phyloP scores from a whole-genome alignment of 1,140 invertebrate genomes.

The Odontomachus brunneus region DNA sequence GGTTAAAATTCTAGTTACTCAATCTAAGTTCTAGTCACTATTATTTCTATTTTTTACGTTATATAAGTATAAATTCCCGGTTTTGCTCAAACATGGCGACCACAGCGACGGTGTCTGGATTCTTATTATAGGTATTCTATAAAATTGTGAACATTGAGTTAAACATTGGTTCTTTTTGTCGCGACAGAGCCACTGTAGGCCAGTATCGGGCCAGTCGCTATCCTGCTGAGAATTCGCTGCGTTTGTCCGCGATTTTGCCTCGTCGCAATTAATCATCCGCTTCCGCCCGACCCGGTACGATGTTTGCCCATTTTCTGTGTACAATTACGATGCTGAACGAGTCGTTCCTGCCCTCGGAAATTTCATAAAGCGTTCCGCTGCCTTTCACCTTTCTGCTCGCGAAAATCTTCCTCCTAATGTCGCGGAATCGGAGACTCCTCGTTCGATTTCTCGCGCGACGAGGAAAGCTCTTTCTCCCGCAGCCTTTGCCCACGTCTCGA shows the following conservation, averaged over 20 bases:
- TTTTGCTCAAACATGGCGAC: too few species aligned
- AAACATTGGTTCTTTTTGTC: too few species aligned
- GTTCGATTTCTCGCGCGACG: slow-evolving; percentile 2
- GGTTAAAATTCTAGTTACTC: too few species aligned
- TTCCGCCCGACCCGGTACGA: neutral
- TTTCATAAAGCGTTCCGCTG: slow-evolving; percentile 33
- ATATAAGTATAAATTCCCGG: too few species aligned
- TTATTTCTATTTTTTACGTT: too few species aligned
- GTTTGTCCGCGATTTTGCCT: neutral
- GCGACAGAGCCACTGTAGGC: too few species aligned
- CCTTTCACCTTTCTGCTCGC: slow-evolving; percentile 43
- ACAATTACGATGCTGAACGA: neutral
- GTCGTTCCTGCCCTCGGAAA: slow-evolving; percentile 16
- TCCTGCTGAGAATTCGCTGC: neutral
- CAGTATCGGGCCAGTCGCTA: too few species aligned
- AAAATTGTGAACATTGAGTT: too few species aligned
- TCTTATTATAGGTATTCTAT: too few species aligned
- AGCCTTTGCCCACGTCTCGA: slow-evolving; percentile 34
- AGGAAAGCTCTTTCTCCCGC: neutral
- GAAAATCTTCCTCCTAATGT: slow-evolving; percentile 37
- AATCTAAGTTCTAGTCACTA: too few species aligned
- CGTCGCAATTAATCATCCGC: neutral
- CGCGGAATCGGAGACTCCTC: slow-evolving; percentile 21
- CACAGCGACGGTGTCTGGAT: too few species aligned
- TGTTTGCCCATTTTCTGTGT: slow-evolving; percentile 1